Conservation (phyloP, 2,888 invertebrate species). For the Neelides folsomi region DNA sequence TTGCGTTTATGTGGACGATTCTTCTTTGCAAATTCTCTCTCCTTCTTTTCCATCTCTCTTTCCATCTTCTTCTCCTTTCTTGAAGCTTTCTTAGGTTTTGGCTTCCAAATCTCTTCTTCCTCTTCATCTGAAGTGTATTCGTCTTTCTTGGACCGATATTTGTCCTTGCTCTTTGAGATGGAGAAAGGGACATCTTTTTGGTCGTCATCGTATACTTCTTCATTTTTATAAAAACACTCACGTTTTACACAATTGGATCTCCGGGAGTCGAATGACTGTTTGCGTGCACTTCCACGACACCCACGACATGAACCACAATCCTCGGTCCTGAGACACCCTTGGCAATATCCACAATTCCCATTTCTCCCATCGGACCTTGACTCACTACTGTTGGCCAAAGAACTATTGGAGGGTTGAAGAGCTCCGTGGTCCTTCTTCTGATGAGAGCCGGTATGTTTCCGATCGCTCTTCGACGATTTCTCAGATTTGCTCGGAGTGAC, state of each 20-base stretch:
- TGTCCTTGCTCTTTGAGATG: too few species aligned
- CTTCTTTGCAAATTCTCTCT: too few species aligned
- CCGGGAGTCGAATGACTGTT: conserved; percentile 45
- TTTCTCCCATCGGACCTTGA: conserved; percentile 14
- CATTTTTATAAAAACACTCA: conserved; percentile 29
- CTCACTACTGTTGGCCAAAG: conserved; percentile 3
- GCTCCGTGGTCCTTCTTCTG: background rate
- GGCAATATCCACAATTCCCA: conserved; percentile 60
- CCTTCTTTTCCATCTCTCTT: too few species aligned
- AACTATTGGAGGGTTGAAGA: background rate
- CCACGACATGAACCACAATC: conserved; percentile 59
- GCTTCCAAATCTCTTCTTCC: too few species aligned
- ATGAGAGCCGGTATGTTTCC: background rate
- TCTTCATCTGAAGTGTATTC: too few species aligned
- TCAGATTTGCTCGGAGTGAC: too few species aligned
- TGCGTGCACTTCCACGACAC: conserved; percentile 36
- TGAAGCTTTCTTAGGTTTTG: too few species aligned
- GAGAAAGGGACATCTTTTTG: too few species aligned
- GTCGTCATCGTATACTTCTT: too few species aligned
- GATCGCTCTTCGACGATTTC: background rate
- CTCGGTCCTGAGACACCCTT: conserved; percentile 54
- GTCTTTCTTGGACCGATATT: too few species aligned
- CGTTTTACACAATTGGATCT: conserved; percentile 41
- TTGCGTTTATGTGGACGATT: conserved; percentile 8
- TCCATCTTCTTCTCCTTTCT: too few species aligned